Evolutionary conservation across 2,797 vertebrate genomes (phyloP).

Genomic region (Lepidocolaptes lacrymiger): DNA sequence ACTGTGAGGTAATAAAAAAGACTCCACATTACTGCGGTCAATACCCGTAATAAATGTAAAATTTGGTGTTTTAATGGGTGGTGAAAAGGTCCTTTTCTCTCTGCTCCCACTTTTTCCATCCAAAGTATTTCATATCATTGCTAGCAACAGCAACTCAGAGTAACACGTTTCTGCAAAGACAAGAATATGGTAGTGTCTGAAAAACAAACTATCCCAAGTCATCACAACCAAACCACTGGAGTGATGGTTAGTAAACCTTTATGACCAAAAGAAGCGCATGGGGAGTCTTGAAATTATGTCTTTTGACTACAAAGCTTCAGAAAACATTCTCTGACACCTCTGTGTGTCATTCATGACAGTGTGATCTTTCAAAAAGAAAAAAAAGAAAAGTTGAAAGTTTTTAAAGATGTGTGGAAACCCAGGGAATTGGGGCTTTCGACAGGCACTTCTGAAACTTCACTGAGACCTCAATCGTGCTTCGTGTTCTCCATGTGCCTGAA

Average conservation of each 20-base stretch:
- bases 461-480: neutral
- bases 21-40: neutral
- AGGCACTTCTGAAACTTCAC: neutral
- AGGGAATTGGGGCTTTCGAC: neutral
- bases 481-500: neutral
- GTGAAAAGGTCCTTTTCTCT: neutral
- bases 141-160: neutral
- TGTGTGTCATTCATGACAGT: neutral
- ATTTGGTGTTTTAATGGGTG: neutral
- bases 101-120: neutral
- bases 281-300: neutral
- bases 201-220: neutral
- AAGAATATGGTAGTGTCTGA: neutral
- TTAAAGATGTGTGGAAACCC: neutral
- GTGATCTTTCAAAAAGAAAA: neutral
- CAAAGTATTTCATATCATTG: neutral
- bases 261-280: fast-evolving
- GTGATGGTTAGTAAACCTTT: neutral
- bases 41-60: neutral
- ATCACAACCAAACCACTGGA: fast-evolving
- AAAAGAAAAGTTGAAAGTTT: no score
- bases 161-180: neutral
- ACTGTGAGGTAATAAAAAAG: constrained; percentile 14
- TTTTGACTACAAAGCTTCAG: neutral
- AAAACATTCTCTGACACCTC: neutral